Conservation (phyloP, 2,888 invertebrate genomes). For the Nephrocerus scutellatus region DNA sequence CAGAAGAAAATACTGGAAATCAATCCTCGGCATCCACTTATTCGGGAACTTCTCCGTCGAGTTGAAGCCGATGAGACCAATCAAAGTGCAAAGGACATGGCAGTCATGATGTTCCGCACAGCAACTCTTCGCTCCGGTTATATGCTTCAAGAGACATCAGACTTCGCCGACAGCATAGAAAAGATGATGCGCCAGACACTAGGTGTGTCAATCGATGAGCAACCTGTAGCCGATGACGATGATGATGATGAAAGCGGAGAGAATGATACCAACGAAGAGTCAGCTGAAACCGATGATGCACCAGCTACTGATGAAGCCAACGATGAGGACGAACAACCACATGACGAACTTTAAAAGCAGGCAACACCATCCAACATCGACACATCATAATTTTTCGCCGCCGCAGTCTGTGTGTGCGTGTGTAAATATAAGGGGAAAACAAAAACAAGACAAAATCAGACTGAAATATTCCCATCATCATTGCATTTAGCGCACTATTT, state of each 20-base stretch:
- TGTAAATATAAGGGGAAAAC: too few relatives aligned
- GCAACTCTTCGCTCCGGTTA: slow-evolving; percentile 93
- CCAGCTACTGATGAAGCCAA: slow-evolving; percentile 36
- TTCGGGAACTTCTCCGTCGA: slow-evolving; percentile 80
- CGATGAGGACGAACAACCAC: slow-evolving; percentile 48
- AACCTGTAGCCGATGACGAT: slow-evolving; percentile 47
- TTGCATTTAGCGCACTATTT: slow-evolving; percentile 28
- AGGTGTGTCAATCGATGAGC: slow-evolving; percentile 70
- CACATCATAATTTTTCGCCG: neutral
- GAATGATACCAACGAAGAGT: slow-evolving; percentile 43
- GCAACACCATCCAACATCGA: neutral
- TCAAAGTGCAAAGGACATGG: slow-evolving; percentile 72
- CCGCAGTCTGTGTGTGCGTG: slow-evolving; percentile 23
- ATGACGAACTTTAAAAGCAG: slow-evolving; percentile 55
- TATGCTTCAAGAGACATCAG: slow-evolving; percentile 75
- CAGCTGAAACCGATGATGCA: slow-evolving; percentile 46
- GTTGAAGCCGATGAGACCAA: slow-evolving; percentile 73
- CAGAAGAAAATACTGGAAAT: slow-evolving; percentile 97
- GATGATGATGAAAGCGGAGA: slow-evolving; percentile 47
- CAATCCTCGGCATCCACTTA: slow-evolving; percentile 93
- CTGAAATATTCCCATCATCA: slow-evolving; percentile 28
- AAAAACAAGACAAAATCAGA: slow-evolving; percentile 30
- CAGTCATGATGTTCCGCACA: slow-evolving; percentile 82
- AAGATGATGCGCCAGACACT: slow-evolving; percentile 75
- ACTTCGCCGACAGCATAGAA: slow-evolving; percentile 88